Base-by-base conservation (phyloP, 1,140 invertebrate species). In the Formica selysi region DNA sequence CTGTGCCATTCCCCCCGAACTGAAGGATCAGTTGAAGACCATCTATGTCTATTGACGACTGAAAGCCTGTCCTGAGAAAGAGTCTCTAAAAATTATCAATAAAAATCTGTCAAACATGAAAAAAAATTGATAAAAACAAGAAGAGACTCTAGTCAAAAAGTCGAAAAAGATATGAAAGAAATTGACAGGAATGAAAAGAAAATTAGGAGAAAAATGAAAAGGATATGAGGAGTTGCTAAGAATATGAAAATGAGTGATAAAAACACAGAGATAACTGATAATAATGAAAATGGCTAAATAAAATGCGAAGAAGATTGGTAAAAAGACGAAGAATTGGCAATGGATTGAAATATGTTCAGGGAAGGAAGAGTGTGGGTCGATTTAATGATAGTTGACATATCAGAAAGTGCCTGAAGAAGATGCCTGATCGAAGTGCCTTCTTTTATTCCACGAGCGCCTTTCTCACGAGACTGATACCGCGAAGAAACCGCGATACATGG, bases 21-120 rank as follows among this genome's bases (percentile, higher is more conserved):
- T 98, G 85, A 97, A 97, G 94, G 97, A 97, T 88, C 98, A 98
- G 95, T 96, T 98, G 59, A 98, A 98, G 95, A 97, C 98, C 92
- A 98, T 98, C 91, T 98, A 98, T 94, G 98, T 98, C 90, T 98
- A 98, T 95, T 98, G 96, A 97, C 86, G 79, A 32, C 76, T 86
- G 36, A 59, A 68, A 65, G 13, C 10, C 54, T 62, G 8, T 74
- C 19, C 65, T 29, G 51, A 29, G 38, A 73, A 92, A 88, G 89
- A 85, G 87, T 67, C 67, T 48, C n/a, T 22, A 7, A 67, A 85
- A 84, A 85, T 61, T 81, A 85, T 87, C 29, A 11, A 48, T 48
- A 51, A 36, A 51, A 51, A 19, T 51, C 48, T 51, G 4, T 51
- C 16, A 51, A 51, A 26, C 19, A 38, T 2, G 16, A 13, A 8